Conservation (phyloP, 2,888 invertebrate species). For the Rhogogaster chlorosoma region DNA sequence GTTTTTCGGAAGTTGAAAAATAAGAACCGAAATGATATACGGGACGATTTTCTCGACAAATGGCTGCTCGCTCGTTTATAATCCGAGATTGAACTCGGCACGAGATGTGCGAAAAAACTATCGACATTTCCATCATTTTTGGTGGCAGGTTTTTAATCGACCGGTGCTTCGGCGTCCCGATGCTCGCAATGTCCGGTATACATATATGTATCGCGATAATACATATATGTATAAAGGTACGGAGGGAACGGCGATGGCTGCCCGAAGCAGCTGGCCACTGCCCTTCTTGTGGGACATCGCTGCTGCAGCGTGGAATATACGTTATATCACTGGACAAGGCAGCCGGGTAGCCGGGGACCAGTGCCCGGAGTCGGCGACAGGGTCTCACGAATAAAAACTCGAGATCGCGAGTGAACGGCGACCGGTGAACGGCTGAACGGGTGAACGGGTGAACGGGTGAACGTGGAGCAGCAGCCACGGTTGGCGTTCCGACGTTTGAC, state of each 20-base stretch:
- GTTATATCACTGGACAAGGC: constrained; percentile 42
- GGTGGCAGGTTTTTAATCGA: constrained; percentile 1
- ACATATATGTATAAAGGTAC: constrained; percentile 36
- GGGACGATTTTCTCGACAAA: background rate
- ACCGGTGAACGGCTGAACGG: background rate
- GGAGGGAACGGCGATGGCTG: constrained; percentile 57
- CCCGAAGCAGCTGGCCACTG: constrained; percentile 49
- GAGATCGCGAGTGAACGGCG: constrained; percentile 47
- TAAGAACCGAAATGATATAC: background rate
- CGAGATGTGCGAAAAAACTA: background rate
- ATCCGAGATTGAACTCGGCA: background rate
- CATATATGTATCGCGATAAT: background rate
- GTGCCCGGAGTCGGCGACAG: constrained; percentile 40
- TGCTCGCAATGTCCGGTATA: constrained; percentile 26
- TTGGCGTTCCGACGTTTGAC: constrained; percentile 75
- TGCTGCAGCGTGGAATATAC: constrained; percentile 50
- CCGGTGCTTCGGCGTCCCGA: constrained; percentile 5
- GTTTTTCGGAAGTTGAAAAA: background rate
- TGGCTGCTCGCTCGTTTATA: background rate
- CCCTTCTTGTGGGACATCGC: constrained; percentile 56
- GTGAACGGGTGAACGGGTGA: constrained; percentile 49
- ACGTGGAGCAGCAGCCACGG: constrained; percentile 66
- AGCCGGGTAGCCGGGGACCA: constrained; percentile 13
- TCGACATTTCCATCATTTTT: constrained; percentile 17
- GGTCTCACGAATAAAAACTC: constrained; percentile 48